These are phyloP conservation scores for Apteryx owenii DNA, from an alignment of 2,113 vertebrate genomes.

Conservation along the genomic window DNA sequence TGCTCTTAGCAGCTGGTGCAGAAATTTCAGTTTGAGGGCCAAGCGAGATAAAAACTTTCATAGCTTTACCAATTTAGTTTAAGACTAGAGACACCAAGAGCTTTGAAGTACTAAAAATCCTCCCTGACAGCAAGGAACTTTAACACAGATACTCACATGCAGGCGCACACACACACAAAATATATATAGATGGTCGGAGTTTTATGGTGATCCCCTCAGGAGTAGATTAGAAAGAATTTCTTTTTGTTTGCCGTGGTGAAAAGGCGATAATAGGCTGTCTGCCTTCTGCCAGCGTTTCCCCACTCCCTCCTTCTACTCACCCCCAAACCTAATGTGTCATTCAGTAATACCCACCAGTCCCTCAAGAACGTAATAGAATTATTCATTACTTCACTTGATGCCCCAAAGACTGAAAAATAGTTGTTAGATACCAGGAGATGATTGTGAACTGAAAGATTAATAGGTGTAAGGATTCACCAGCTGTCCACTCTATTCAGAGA, in stretches of 20 bases:
- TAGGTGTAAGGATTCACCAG: conserved; percentile 44
- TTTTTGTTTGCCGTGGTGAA: conserved; percentile 20
- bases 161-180: neutral
- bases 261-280: conserved; percentile 9
- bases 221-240: conserved; percentile 38
- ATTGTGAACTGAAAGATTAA: conserved; percentile 58
- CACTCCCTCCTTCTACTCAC: neutral
- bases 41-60: conserved; percentile 56
- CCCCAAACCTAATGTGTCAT: neutral
- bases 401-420: conserved; percentile 63
- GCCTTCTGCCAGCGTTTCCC: neutral
- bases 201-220: conserved; percentile 37
- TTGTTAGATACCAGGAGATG: conserved; percentile 42
- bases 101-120: conserved; percentile 50
- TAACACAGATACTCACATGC: neutral
- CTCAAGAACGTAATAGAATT: conserved; percentile 26
- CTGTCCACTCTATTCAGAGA: conserved; percentile 18
- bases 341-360: neutral
- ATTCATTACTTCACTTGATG: conserved; percentile 50
- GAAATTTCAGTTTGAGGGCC: neutral
- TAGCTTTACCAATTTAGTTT: conserved; percentile 46
- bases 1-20: neutral
- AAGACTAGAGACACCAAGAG: conserved; percentile 33
- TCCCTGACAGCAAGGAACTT: conserved; percentile 52
- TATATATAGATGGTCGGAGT: neutral